phyloP scores from a whole-genome alignment of 2,113 vertebrate genomes.

The Elanus axillaris region DNA sequence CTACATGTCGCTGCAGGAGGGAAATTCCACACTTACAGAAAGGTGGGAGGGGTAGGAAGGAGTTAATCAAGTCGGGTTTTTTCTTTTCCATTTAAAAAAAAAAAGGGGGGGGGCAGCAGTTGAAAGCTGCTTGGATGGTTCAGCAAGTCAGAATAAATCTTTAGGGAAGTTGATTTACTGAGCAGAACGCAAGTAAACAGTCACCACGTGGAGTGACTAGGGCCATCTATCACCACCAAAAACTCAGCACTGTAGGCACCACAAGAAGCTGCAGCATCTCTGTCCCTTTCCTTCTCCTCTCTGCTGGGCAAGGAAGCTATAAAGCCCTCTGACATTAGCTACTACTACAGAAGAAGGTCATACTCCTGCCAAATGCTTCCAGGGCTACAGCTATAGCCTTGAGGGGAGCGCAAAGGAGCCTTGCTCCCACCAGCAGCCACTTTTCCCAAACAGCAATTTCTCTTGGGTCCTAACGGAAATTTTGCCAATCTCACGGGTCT shows the following conservation, averaged over 20 bases:
- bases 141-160: slow-evolving; percentile 23
- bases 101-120: not conserved
- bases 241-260: not conserved
- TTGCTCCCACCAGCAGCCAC: not conserved
- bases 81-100: not conserved
- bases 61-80: not conserved
- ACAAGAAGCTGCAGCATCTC: not conserved
- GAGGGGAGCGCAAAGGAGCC: rapidly evolving
- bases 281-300: not conserved
- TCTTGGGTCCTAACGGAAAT: not conserved
- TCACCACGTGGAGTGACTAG: not conserved
- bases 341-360: not conserved
- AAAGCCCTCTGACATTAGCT: not conserved
- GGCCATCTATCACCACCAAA: not conserved
- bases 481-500: not conserved
- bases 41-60: not conserved
- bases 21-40: not conserved
- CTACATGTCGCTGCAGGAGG: not conserved
- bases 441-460: not conserved
- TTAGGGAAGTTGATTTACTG: not conserved
- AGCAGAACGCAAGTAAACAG: not conserved
- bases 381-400: not conserved
- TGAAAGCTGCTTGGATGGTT: not conserved
- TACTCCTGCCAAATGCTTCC: not conserved
- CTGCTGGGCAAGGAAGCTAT: not conserved